Conservation (phyloP, 2,797 vertebrate genomes). For the Rhincodon typus region DNA sequence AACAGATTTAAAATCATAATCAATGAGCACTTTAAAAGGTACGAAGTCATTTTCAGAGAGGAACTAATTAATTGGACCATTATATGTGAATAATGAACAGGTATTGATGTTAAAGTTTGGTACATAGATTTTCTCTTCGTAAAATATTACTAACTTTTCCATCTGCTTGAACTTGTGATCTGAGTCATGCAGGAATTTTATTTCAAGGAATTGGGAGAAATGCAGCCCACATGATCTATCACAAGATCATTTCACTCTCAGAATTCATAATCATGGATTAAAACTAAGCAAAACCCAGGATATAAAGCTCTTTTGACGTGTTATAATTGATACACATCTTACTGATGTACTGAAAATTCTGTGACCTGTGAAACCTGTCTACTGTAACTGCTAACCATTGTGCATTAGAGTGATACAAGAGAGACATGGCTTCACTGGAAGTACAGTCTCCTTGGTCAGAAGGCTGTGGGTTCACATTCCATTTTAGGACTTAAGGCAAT, state of each 20-base stretch:
- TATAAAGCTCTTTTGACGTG: not conserved
- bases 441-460: not conserved
- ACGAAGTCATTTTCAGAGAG: not conserved
- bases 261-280: not conserved
- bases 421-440: too few species aligned
- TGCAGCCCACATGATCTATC: not conserved
- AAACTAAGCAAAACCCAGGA: not conserved
- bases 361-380: not conserved
- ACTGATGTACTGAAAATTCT: not conserved
- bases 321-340: not conserved
- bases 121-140: not conserved
- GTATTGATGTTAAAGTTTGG: not conserved
- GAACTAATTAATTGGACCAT: not conserved
- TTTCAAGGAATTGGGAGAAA: not conserved
- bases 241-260: not conserved
- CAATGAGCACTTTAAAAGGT: not conserved
- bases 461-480: not conserved
- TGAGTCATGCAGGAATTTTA: not conserved
- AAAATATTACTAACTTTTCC: not conserved
- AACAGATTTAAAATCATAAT: not conserved
- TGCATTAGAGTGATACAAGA: not conserved
- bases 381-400: not conserved
- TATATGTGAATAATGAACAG: not conserved
- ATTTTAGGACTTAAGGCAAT: not conserved
- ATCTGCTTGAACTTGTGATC: not conserved